phyloP scores from a whole-genome alignment of 2,888 invertebrate genomes.

The Macrophya annulata region DNA sequence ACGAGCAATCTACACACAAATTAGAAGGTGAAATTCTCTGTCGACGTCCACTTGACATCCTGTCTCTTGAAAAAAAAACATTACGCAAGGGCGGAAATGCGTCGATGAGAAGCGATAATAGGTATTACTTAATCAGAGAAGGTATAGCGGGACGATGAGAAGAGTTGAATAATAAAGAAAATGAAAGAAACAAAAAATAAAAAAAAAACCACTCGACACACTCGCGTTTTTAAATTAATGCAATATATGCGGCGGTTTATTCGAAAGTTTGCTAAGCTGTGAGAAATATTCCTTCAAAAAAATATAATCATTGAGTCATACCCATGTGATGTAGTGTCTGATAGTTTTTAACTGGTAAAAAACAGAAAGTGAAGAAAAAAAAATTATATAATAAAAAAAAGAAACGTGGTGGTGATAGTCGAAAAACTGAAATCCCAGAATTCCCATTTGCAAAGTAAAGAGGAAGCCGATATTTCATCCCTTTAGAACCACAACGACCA shows the following conservation, averaged over 20 bases:
- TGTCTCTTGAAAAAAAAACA: background rate
- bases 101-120: background rate
- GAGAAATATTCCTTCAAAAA: no score
- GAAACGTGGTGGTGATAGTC: no score
- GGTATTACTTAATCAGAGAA: background rate
- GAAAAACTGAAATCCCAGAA: background rate
- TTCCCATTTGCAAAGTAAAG: background rate
- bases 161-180: background rate
- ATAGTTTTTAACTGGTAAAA: no score
- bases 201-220: background rate
- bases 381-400: no score
- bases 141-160: background rate
- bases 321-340: no score
- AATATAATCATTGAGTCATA: no score
- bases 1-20: constrained; percentile 31
- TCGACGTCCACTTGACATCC: background rate
- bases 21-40: constrained; percentile 5
- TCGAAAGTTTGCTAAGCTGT: constrained; percentile 19
- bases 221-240: background rate
- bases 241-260: background rate
- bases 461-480: no score
- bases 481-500: no score
- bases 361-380: background rate
- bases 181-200: background rate
- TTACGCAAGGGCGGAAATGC: constrained; percentile 14